Conservation (phyloP, 2,888 invertebrate genomes). For the Blastobasis lacticolella region DNA sequence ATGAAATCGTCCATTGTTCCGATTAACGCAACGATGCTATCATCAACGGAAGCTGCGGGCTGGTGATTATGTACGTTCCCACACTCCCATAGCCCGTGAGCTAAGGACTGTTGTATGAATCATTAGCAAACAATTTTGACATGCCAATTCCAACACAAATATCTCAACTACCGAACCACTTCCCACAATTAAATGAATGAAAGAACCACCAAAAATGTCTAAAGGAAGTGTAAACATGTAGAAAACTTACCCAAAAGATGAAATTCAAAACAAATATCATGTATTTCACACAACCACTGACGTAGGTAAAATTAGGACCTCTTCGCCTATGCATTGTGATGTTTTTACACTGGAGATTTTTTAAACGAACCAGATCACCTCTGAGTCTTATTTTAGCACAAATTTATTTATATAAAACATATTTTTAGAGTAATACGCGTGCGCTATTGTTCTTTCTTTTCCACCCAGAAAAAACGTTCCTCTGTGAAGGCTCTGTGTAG, state of each 20-base stretch:
- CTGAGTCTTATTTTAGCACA: not conserved
- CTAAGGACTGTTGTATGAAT: not conserved
- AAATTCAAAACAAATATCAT: constrained; percentile 92
- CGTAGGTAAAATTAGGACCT: constrained; percentile 83
- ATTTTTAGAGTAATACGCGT: constrained; percentile 14
- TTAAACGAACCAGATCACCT: not conserved
- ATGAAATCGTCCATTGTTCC: constrained; percentile 5
- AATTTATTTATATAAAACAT: constrained; percentile 13
- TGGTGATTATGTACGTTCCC: constrained; percentile 11
- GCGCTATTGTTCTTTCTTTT: constrained; percentile 5
- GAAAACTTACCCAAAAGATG: constrained; percentile 87
- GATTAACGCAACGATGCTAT: constrained; percentile 10
- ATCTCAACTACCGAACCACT: no score
- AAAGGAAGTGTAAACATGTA: not conserved
- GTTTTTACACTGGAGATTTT: constrained; percentile 5
- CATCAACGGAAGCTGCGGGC: constrained; percentile 18
- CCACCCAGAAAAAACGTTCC: no score
- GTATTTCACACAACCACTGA: constrained; percentile 91
- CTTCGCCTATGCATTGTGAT: constrained; percentile 76
- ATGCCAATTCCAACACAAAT: no score
- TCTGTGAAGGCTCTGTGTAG: no score
- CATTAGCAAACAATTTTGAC: no score
- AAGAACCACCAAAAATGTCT: not conserved
- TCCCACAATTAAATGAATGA: constrained; percentile 7
- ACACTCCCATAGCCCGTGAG: not conserved